Conservation (phyloP, 2,888 invertebrate species). For the Trachelus troglodyta region DNA sequence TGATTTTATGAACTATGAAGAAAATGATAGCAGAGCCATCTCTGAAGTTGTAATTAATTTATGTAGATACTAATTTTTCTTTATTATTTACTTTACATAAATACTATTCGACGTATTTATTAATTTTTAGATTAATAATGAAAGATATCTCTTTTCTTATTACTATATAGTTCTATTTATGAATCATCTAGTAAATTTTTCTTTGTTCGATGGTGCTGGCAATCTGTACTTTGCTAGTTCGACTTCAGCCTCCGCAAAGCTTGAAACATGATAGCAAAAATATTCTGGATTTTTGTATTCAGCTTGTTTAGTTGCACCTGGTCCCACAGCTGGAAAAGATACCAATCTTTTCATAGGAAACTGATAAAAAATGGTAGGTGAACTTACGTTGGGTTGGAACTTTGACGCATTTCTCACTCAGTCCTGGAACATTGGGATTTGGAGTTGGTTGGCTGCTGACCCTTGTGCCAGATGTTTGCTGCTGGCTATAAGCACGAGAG, state of each 20-base stretch:
- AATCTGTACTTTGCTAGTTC: constrained; percentile 84
- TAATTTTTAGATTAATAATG: background rate
- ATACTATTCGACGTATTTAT: background rate
- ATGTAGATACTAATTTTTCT: constrained; percentile 22
- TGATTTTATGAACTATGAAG: background rate
- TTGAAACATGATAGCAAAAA: constrained; percentile 80
- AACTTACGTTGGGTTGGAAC: constrained; percentile 53
- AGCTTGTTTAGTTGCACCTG: constrained; percentile 77
- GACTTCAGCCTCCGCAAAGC: constrained; percentile 86
- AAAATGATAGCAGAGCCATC: background rate
- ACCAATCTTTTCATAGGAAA: background rate
- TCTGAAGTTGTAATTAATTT: background rate
- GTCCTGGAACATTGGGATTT: constrained; percentile 71
- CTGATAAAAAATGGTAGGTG: constrained; percentile 6
- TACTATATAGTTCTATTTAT: background rate
- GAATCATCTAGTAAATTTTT: constrained; percentile 44
- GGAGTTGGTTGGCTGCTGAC: background rate
- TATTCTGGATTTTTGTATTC: constrained; percentile 91
- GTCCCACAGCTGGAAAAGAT: constrained; percentile 72
- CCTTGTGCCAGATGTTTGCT: background rate
- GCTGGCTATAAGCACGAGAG: background rate
- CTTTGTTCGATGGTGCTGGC: constrained; percentile 79
- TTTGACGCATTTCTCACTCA: constrained; percentile 68
- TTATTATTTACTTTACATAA: constrained; percentile 13
- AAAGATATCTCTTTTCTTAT: background rate